Evolutionary conservation across 1,140 invertebrate species (phyloP).

Genomic region (Drosophila biarmipes): DNA sequence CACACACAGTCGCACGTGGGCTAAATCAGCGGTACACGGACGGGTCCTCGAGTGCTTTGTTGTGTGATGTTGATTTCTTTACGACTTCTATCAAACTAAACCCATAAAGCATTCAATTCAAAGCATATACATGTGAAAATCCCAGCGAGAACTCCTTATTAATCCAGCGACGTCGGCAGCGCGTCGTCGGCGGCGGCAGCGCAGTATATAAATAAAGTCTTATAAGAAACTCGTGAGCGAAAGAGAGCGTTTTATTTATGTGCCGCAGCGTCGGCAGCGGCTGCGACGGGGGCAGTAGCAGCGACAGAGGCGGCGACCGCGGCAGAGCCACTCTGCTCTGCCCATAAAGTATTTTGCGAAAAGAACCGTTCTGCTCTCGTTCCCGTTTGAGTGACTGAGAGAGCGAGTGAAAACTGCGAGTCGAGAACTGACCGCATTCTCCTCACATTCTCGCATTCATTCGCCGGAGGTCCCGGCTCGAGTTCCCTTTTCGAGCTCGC

Average conservation of each 20-base stretch:
- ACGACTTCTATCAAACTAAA: constrained; percentile 85
- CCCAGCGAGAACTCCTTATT: constrained; percentile 84
- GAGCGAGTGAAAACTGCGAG: constrained; percentile 49
- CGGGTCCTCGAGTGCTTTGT: constrained; percentile 69
- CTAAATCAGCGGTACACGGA: constrained; percentile 31
- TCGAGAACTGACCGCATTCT: constrained; percentile 29
- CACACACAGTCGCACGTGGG: constrained; percentile 26
- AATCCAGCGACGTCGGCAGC: constrained; percentile 66
- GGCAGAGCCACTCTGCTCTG: constrained; percentile 30
- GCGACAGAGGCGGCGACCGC: background rate
- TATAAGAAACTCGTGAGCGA: constrained; percentile 42
- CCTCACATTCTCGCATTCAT: constrained; percentile 22
- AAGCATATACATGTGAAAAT: constrained; percentile 85
- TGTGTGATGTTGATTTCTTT: constrained; percentile 85
- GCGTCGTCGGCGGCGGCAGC: constrained; percentile 21
- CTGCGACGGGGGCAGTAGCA: constrained; percentile 4
- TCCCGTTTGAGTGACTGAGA: constrained; percentile 53
- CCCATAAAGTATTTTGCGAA: constrained; percentile 80
- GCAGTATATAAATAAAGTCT: constrained; percentile 48
- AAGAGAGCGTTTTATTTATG: constrained; percentile 49
- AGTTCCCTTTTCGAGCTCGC: constrained; percentile 8
- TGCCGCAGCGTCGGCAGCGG: constrained; percentile 24
- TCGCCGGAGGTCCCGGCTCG: constrained; percentile 23
- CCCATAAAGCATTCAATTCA: constrained; percentile 85
- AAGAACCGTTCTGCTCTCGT: constrained; percentile 67